Evolutionary conservation across 1,140 invertebrate species (phyloP), one percentile per base, ranked within the genome.

Genomic region (Vollenhovia emeryi): DNA sequence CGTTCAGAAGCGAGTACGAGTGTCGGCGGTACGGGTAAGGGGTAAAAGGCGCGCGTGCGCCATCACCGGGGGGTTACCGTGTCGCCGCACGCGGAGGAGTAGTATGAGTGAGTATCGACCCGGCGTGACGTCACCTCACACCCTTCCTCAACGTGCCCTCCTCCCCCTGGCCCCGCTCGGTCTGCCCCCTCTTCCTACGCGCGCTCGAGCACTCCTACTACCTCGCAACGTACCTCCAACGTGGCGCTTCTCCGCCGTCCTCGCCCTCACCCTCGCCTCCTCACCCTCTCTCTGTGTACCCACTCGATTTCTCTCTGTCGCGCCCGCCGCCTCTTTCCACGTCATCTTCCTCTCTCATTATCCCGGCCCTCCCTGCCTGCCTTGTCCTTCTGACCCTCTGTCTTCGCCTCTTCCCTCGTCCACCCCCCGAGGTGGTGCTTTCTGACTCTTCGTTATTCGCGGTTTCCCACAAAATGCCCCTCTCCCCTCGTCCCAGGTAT

Each of bases 71-170:
- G 57, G 48, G 9, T 30, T 55, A 33, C 64, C 64, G 79, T 79
- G 33, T 82, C 74, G 87, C 88, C 84, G 89, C 86, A 78, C 74
- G 80, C 82, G 33, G 59, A 48, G 45, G 75, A 83, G 43, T 79
- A 68, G 89, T 90, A 92, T 92, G 91, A 91, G 93, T 93, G 83
- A 92, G 90, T 95, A 94, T 94, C 93, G 94, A 94, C 91, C 93
- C 84, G 87, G 24, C 60, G 89, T 94, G 93, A 94, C 94, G 94
- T 94, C 93, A 94, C 88, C 88, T 59, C 86, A 79, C 59, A 33
- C 84, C 83, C 88, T 80, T 83, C 50, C 74, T 75, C 71, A 18
- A 36, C 69, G 62, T 86, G 69, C 57, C 33, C 69, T 36, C 33
- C 69, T 36, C 74, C 64, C 85, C 75, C 48, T 64, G 73, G 45